Conservation (phyloP, 2,888 invertebrate genomes). For the Ptycholaimellus sp. region DNA sequence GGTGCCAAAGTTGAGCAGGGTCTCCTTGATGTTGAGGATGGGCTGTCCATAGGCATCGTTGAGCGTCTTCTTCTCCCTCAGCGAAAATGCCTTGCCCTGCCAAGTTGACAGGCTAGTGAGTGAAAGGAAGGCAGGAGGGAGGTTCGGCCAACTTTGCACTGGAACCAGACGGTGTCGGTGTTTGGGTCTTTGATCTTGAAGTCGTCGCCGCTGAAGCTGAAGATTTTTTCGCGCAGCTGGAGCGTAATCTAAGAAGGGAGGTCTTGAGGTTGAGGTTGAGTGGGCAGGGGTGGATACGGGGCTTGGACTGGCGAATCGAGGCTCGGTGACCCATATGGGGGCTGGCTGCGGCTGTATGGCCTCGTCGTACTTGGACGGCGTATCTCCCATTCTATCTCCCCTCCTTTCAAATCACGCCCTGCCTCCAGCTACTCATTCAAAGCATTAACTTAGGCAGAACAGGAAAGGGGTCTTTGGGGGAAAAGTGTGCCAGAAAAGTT, state of each 20-base stretch:
- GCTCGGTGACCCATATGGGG: not conserved
- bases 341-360: not conserved
- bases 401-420: too few relatives aligned
- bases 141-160: too few relatives aligned
- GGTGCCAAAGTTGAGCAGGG: not conserved
- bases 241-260: not conserved
- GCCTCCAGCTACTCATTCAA: too few relatives aligned
- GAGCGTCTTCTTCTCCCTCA: constrained; percentile 1
- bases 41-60: not conserved
- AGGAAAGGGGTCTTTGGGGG: too few relatives aligned
- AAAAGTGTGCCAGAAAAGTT: too few relatives aligned
- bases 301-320: too few relatives aligned
- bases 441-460: too few relatives aligned
- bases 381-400: constrained; percentile 2
- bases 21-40: constrained; percentile 2
- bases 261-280: too few relatives aligned
- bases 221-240: constrained; percentile 1
- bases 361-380: constrained; percentile 2
- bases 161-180: not conserved
- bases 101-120: too few relatives aligned
- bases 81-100: not conserved
- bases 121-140: too few relatives aligned
- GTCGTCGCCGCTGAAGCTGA: constrained; percentile 1
- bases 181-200: constrained; percentile 1
- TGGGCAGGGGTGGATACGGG: too few relatives aligned